Base-by-base conservation (phyloP, 2,888 invertebrate species). In the Rotaria macrura region DNA sequence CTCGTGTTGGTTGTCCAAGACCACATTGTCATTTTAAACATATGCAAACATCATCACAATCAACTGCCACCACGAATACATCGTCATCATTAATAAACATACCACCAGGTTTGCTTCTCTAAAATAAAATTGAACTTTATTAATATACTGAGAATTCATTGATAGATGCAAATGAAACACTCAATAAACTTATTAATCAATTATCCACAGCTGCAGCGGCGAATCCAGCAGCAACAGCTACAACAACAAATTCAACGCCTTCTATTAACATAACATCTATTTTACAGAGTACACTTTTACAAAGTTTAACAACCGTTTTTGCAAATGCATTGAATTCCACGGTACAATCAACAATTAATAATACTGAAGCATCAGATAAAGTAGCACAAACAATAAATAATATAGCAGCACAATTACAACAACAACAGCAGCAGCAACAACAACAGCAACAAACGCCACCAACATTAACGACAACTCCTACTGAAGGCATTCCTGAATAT, bases 1-100 rank as follows among this genome's bases (percentile, higher is more conserved):
- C 94, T 89, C 93, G 92, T 90, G 94, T 94, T n/a, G 88, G 90
- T 85, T 96, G 96, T 91, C 94, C 94, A 88, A 93, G 96, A 89
- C 95, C 96, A 40, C 95, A 96, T 91, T 96, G 96, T 92, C 96
- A 96, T 92, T 96, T 95, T 91, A 94, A 94, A 89, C 96, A 96
- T 91, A 93, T 89, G 79, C 89, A 88, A 88, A 88, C 88, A 52
- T 34, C 65, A 38, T 20, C 65, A 38, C 65, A 34, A 65, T 38
- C 65, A 20, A 65, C 34, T 65, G 17, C 7, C 7, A 65, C 14
- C 14, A 20, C 29, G 9, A 65, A 65, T 38, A 20, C 7, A 5
- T 29, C 65, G 20, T 20, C 65, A 17, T 65, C 65, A 20, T 2
- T 49, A 49, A 65, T 65, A n/a, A 65, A 65, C 20, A 65, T 65